Percentiles rank a stretch among this genome's conserved stretches.
These are phyloP conservation scores for Scyliorhinus canicula DNA, from an alignment of 2,797 vertebrate genomes.

Conservation along the genomic window DNA sequence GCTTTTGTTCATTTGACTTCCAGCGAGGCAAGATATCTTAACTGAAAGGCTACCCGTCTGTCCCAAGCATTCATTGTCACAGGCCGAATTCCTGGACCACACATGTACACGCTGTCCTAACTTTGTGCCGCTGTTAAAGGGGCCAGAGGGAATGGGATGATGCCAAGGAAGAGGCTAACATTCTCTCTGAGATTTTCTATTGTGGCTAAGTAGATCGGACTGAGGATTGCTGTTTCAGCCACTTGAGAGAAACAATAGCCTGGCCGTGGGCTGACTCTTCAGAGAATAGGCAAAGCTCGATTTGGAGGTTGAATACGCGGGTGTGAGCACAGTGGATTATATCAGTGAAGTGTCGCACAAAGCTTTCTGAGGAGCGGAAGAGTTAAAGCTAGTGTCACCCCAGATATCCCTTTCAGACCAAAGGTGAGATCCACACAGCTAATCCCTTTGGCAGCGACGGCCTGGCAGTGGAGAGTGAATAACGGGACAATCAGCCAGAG, in stretches of 20 bases:
- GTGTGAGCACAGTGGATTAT: slow-evolving; percentile 22
- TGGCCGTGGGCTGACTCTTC: not conserved
- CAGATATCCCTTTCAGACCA: slow-evolving; percentile 43
- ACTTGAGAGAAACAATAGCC: slow-evolving; percentile 37
- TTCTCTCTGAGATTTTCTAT: not conserved
- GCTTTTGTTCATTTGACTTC: not conserved
- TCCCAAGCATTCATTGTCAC: not conserved
- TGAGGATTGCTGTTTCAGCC: not conserved
- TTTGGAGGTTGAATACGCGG: not conserved
- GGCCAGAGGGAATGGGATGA: not conserved
- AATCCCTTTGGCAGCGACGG: not conserved
- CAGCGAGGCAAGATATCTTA: not conserved
- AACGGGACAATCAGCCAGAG: not conserved
- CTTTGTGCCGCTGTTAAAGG: not conserved
- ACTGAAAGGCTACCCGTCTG: not conserved
- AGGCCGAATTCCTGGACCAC: not conserved
- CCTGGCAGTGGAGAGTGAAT: slow-evolving; percentile 42
- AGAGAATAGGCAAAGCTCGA: not conserved
- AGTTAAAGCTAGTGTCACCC: slow-evolving; percentile 36
- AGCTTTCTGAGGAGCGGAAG: slow-evolving; percentile 19
- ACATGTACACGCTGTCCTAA: not conserved
- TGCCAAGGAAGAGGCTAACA: fast-evolving
- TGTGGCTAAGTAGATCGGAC: not conserved
- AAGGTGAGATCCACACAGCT: slow-evolving; percentile 40
- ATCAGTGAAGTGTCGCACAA: not conserved